Percentiles rank a stretch among this genome's conserved stretches.
Conservation (phyloP, 2,888 invertebrate species). For the Campaea margaritaria region DNA sequence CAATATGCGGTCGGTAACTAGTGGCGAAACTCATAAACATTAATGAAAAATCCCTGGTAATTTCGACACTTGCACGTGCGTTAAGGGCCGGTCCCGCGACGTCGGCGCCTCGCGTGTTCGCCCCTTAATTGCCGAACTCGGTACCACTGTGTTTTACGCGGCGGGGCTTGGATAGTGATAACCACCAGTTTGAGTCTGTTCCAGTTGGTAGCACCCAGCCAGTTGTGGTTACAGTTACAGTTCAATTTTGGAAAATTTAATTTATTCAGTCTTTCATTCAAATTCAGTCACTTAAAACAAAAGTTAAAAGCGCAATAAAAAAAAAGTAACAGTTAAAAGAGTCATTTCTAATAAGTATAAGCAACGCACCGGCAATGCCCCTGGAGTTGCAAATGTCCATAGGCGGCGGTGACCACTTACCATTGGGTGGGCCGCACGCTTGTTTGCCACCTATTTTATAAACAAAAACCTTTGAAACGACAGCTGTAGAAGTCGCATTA, state of each 20-base stretch:
- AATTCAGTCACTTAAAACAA: background rate
- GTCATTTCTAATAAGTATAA: too few relatives aligned
- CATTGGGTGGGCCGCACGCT: too few relatives aligned
- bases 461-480: too few relatives aligned
- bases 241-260: too few relatives aligned
- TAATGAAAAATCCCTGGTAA: slow-evolving; percentile 59
- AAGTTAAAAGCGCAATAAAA: too few relatives aligned
- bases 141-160: slow-evolving; percentile 51
- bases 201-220: slow-evolving; percentile 3
- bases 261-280: too few relatives aligned
- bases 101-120: slow-evolving; percentile 78
- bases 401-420: too few relatives aligned
- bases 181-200: slow-evolving; percentile 24
- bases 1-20: slow-evolving; percentile 35
- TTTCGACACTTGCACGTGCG: slow-evolving; percentile 55
- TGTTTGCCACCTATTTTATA: too few relatives aligned
- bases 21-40: slow-evolving; percentile 54
- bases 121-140: slow-evolving; percentile 65
- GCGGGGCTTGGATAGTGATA: slow-evolving; percentile 36
- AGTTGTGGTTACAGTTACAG: slow-evolving; percentile 1
- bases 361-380: too few relatives aligned
- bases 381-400: too few relatives aligned
- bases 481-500: too few relatives aligned
- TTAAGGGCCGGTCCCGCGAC: slow-evolving; percentile 58
- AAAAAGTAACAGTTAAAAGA: too few relatives aligned